These are phyloP conservation scores for Ramphastos sulfuratus DNA, from an alignment of 2,113 vertebrate genomes.

Conservation along the genomic window DNA sequence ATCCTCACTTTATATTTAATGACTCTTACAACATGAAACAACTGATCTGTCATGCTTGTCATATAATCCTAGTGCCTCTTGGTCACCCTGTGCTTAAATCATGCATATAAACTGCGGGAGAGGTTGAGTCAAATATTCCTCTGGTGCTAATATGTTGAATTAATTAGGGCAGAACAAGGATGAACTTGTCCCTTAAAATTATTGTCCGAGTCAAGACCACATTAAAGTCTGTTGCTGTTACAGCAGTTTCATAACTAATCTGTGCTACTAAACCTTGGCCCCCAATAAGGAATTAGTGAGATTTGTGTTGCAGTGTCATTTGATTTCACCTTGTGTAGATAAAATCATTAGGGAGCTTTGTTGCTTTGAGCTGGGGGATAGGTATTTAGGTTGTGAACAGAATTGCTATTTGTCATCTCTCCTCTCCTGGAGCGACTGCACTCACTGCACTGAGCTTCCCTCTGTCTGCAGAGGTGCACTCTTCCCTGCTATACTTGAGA, in stretches of 20 bases:
- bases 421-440: not conserved
- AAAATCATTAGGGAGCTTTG: not conserved
- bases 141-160: not conserved
- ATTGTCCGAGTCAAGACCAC: not conserved
- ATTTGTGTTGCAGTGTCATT: not conserved
- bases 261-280: not conserved
- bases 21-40: not conserved
- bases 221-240: not conserved
- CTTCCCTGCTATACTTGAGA: not conserved
- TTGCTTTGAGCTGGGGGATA: not conserved
- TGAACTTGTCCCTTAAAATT: constrained; percentile 23
- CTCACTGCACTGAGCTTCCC: rapidly evolving
- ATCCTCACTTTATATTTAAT: constrained; percentile 42
- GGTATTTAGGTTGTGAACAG: not conserved
- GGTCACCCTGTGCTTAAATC: not conserved
- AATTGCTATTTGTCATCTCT: not conserved
- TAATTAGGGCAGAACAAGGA: constrained; percentile 3
- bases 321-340: not conserved
- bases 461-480: not conserved
- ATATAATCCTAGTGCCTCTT: not conserved
- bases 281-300: not conserved
- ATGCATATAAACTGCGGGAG: not conserved
- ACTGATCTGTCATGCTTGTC: not conserved
- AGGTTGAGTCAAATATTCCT: not conserved
- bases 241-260: not conserved